These are phyloP conservation scores for Darevskia nairensis DNA, from an alignment of 2,797 vertebrate genomes.

Conservation along the genomic window DNA sequence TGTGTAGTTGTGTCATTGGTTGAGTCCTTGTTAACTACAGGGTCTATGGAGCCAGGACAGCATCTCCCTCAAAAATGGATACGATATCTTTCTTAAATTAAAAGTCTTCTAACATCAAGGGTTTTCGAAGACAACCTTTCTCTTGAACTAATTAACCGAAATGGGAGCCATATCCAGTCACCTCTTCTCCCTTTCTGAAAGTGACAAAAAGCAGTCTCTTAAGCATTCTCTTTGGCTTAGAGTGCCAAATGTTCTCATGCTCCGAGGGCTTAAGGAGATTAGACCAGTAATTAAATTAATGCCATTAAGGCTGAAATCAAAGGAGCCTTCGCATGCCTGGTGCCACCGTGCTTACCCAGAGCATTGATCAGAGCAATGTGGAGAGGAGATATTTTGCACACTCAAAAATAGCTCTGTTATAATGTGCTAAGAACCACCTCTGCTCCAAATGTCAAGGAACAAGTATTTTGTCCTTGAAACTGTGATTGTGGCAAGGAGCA, in stretches of 20 bases:
- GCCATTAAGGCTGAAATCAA: constrained; percentile 29
- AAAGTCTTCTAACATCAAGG: background rate
- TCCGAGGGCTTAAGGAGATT: constrained; percentile 55
- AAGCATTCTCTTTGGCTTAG: constrained; percentile 51
- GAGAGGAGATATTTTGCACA: background rate
- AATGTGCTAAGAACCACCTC: background rate
- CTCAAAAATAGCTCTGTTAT: background rate
- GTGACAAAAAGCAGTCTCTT: constrained; percentile 39
- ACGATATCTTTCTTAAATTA: background rate
- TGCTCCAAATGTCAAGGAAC: background rate
- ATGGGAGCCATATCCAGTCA: constrained; percentile 12
- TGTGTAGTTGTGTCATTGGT: background rate
- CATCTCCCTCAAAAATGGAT: background rate
- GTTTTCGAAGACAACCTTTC: constrained; percentile 18
- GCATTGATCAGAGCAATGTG: constrained; percentile 42
- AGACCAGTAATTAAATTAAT: constrained; percentile 62
- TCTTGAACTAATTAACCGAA: constrained; percentile 36
- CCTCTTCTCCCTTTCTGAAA: background rate
- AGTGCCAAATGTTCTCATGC: constrained; percentile 57
- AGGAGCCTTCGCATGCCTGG: constrained; percentile 39
- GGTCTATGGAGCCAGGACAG: background rate
- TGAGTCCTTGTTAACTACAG: background rate
- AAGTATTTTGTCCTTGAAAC: background rate
- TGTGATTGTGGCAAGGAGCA: background rate
- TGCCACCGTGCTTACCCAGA: background rate